These are phyloP conservation scores for Ptychoptera albimana DNA, from an alignment of 2,888 invertebrate genomes.

Conservation along the genomic window DNA sequence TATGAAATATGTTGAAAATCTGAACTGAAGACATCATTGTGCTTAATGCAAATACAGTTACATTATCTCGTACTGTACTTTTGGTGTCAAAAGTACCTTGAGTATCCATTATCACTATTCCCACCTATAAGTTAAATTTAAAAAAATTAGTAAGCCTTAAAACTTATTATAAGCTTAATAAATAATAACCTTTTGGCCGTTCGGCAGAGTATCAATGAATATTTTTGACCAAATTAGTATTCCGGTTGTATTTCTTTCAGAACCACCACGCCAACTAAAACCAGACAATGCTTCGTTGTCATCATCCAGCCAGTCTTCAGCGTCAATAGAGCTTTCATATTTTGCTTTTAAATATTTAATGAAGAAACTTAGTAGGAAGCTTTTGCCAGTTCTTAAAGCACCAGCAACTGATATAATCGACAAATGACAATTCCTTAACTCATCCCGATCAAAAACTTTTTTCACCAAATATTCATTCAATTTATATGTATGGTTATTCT, in stretches of 20 bases:
- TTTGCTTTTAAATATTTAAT: slow-evolving; percentile 4
- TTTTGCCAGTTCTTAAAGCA: slow-evolving; percentile 7
- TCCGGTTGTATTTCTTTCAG: slow-evolving; percentile 5
- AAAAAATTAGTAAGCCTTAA: background rate
- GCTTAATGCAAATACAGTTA: slow-evolving; percentile 4
- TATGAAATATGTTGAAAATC: slow-evolving; percentile 3
- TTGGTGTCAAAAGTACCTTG: slow-evolving; percentile 8
- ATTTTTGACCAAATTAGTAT: slow-evolving; percentile 6
- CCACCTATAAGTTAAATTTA: background rate
- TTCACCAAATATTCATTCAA: background rate
- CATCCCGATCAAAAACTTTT: slow-evolving; percentile 1
- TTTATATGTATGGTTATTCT: background rate
- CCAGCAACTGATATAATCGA: slow-evolving; percentile 7
- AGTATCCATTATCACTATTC: slow-evolving; percentile 5
- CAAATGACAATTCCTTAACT: slow-evolving; percentile 5
- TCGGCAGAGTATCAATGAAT: slow-evolving; percentile 1
- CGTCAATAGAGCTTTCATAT: background rate
- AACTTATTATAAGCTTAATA: background rate
- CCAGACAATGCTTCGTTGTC: slow-evolving; percentile 1
- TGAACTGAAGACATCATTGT: slow-evolving; percentile 6
- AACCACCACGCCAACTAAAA: slow-evolving; percentile 6
- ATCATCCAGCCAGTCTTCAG: background rate
- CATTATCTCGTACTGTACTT: slow-evolving; percentile 4
- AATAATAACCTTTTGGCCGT: slow-evolving; percentile 1
- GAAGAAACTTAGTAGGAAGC: slow-evolving; percentile 7